Evolutionary conservation across 2,113 vertebrate species (phyloP).

Genomic region (Ceyx margarethae): DNA sequence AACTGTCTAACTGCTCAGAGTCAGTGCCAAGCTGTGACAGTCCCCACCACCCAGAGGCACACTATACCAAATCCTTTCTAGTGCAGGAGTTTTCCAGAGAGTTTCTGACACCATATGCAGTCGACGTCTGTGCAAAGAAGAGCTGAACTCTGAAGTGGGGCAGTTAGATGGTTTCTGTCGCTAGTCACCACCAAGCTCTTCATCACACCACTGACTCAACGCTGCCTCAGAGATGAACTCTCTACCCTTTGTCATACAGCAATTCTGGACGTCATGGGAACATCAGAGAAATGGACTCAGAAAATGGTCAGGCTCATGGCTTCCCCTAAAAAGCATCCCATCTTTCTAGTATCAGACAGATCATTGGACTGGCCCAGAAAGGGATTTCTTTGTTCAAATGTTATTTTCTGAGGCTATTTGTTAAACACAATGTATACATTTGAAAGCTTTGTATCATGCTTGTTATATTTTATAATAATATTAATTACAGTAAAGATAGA

Average conservation of each 20-base stretch:
- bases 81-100: background rate
- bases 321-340: background rate
- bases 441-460: background rate
- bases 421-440: background rate
- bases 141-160: background rate
- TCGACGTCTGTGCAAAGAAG: background rate
- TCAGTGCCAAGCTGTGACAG: background rate
- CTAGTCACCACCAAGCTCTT: background rate
- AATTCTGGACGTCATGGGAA: background rate
- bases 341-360: background rate
- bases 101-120: background rate
- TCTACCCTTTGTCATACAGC: fast-evolving
- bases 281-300: background rate
- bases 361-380: background rate
- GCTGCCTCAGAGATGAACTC: background rate
- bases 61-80: background rate
- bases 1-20: background rate
- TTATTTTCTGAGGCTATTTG: background rate
- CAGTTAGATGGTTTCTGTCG: background rate
- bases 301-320: background rate
- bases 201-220: background rate
- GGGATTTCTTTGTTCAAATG: background rate
- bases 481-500: background rate
- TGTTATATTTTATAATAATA: background rate
- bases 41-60: background rate